Percentiles rank a stretch among this genome's conserved stretches.
These are phyloP conservation scores for Andrena haemorrhoa DNA, from an alignment of 2,888 invertebrate genomes.

Conservation along the genomic window DNA sequence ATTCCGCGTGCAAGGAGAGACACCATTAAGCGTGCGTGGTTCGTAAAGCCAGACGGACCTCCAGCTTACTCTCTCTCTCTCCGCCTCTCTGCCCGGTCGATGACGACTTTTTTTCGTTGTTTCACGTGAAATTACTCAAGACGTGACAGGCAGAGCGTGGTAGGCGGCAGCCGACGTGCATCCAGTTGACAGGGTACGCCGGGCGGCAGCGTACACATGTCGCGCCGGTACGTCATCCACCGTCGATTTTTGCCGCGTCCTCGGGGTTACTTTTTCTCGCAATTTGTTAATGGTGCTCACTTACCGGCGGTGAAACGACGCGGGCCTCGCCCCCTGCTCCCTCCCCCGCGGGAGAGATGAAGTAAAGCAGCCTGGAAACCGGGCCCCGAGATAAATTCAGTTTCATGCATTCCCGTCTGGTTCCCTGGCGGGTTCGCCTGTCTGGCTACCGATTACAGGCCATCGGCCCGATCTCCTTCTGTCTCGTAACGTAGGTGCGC, in stretches of 20 bases:
- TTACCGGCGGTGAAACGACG: constrained; percentile 50
- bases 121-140: constrained; percentile 57
- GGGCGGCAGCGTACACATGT: constrained; percentile 61
- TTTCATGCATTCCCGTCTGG: constrained; percentile 80
- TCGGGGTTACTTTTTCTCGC: constrained; percentile 79
- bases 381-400: constrained; percentile 78
- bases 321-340: constrained; percentile 2
- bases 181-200: constrained; percentile 53
- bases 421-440: constrained; percentile 76
- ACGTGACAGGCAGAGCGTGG: constrained; percentile 56
- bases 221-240: constrained; percentile 48
- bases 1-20: constrained; percentile 16
- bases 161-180: constrained; percentile 52
- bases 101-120: constrained; percentile 52
- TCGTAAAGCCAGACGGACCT: constrained; percentile 19
- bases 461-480: constrained; percentile 45
- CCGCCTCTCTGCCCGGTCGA: not conserved
- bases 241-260: constrained; percentile 59
- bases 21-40: constrained; percentile 11
- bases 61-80: constrained; percentile 8
- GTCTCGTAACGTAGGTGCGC: constrained; percentile 46
- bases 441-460: constrained; percentile 60
- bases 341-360: constrained; percentile 11
- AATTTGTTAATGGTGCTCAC: constrained; percentile 81
- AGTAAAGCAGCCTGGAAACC: constrained; percentile 49